Evolutionary conservation across 2,113 vertebrate genomes (phyloP).

Genomic region (Indri indri): DNA sequence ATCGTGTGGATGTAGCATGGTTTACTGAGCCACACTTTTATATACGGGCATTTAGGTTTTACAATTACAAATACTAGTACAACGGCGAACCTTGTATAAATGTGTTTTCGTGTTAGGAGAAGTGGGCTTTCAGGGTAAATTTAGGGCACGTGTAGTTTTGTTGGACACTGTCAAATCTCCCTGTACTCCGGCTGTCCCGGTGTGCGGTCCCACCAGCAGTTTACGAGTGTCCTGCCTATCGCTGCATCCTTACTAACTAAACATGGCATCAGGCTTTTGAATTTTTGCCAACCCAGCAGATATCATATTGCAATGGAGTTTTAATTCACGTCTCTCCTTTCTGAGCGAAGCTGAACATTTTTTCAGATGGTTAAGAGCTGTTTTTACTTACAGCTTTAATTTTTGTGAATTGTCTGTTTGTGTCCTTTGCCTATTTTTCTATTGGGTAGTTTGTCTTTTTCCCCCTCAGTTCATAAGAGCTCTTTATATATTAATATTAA

Average conservation of each 20-base stretch:
- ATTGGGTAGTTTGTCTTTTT: neutral
- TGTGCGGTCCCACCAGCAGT: neutral
- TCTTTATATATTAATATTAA: neutral
- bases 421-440: neutral
- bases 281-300: neutral
- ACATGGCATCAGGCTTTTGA: neutral
- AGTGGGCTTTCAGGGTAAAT: neutral
- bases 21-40: neutral
- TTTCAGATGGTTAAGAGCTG: neutral
- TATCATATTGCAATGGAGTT: neutral
- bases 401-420: neutral
- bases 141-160: neutral
- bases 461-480: neutral
- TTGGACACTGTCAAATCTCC: neutral
- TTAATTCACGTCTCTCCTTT: neutral
- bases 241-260: neutral
- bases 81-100: too few species aligned
- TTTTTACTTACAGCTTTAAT: neutral
- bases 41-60: neutral
- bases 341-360: neutral
- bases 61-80: neutral
- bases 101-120: neutral
- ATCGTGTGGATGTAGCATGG: too few species aligned
- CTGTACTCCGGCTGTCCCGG: accelerated
- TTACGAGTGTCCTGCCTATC: neutral